Evolutionary conservation across 2,888 invertebrate species (phyloP).

Genomic region (Melangyna quadrimaculata): DNA sequence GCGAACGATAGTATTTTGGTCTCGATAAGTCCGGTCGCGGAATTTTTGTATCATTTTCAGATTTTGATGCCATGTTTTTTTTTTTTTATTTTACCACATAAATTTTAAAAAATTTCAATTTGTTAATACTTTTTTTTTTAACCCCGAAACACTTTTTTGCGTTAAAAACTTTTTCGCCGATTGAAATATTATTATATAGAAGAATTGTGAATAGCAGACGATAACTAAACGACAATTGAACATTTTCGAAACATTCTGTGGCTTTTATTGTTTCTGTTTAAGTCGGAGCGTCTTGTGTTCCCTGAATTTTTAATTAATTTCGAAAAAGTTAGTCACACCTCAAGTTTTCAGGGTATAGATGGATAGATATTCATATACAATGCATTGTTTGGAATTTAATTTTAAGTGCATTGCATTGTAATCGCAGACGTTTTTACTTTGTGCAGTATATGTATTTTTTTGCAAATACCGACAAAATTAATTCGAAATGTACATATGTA

Average conservation of each 20-base stretch:
- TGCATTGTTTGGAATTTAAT: neutral
- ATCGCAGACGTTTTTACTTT: neutral
- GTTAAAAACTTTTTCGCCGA: neutral
- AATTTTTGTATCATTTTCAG: neutral
- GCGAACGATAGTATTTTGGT: constrained; percentile 36
- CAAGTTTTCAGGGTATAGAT: neutral
- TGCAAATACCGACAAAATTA: neutral
- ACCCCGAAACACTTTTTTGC: neutral
- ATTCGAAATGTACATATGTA: neutral
- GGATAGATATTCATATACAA: neutral
- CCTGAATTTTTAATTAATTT: constrained; percentile 20
- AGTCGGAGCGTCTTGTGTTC: neutral
- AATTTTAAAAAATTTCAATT: neutral
- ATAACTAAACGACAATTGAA: constrained; percentile 42
- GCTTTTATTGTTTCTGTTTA: constrained; percentile 53
- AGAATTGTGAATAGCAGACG: constrained; percentile 1
- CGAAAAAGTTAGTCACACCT: constrained; percentile 1
- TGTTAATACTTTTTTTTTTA: neutral
- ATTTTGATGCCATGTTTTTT: constrained; percentile 25
- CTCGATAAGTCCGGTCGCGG: constrained; percentile 44
- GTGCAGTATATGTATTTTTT: neutral
- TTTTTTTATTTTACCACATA: neutral
- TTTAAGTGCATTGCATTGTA: constrained; percentile 3
- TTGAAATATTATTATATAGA: neutral
- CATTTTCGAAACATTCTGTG: neutral